Evolutionary conservation across 2,888 invertebrate genomes (phyloP).

Genomic region (Phrixothrix hirtus): DNA sequence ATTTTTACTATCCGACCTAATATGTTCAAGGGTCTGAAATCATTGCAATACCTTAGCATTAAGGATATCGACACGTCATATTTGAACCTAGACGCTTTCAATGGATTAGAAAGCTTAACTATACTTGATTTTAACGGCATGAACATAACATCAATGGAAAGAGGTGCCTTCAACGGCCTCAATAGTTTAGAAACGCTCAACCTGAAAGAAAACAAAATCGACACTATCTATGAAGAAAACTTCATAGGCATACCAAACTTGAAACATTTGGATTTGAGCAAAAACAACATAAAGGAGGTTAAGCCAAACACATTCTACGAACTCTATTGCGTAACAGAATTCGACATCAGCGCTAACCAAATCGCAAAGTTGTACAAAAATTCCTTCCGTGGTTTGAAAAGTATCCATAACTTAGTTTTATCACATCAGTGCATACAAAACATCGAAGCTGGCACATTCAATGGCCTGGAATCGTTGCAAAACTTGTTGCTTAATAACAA

Average conservation of each 20-base stretch:
- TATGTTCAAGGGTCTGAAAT: conserved; percentile 10
- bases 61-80: neutral
- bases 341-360: neutral
- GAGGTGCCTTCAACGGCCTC: conserved; percentile 1
- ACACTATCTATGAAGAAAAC: neutral
- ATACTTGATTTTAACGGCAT: neutral
- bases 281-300: conserved; percentile 1
- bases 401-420: neutral
- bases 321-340: neutral
- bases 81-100: neutral
- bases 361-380: neutral
- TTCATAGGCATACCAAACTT: conserved; percentile 1
- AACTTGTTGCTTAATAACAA: conserved; percentile 4
- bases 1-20: neutral
- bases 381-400: neutral
- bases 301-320: neutral
- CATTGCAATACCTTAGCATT: conserved; percentile 1
- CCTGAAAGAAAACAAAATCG: neutral
- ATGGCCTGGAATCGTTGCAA: conserved; percentile 6
- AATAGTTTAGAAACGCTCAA: neutral
- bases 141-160: neutral
- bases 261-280: neutral
- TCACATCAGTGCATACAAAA: neutral
- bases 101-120: neutral
- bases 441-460: conserved; percentile 3